Evolutionary conservation across 2,797 vertebrate species (phyloP).

Genomic region (Alcedo quadribrachys): DNA sequence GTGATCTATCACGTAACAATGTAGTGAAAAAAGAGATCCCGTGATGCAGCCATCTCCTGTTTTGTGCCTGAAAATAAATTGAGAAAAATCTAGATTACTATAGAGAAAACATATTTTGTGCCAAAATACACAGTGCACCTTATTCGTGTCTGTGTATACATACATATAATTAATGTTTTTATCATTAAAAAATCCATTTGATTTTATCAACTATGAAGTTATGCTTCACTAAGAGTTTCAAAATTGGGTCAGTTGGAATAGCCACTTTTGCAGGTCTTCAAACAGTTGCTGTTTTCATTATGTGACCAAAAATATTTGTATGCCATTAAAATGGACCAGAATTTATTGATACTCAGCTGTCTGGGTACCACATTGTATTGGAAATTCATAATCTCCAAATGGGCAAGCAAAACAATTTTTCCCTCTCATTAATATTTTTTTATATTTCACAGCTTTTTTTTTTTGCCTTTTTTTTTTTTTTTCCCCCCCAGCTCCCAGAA

Average conservation of each 20-base stretch:
- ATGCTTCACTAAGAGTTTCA: background rate
- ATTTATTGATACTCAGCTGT: background rate
- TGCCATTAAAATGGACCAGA: background rate
- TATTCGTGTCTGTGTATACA: background rate
- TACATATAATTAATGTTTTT: background rate
- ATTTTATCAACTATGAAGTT: background rate
- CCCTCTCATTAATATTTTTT: fast-evolving
- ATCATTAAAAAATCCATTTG: background rate
- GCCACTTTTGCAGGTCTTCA: background rate
- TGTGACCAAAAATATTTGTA: background rate
- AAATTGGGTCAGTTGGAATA: background rate
- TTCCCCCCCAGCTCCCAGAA: fast-evolving
- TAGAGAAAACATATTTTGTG: background rate
- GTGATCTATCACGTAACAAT: background rate
- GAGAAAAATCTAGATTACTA: background rate
- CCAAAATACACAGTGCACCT: background rate
- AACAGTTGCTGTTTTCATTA: constrained; percentile 4
- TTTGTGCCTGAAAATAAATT: background rate
- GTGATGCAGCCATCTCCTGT: background rate
- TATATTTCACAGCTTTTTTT: background rate
- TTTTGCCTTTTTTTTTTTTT: too few relatives aligned
- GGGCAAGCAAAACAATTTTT: background rate
- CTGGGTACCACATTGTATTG: background rate
- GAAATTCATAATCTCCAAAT: background rate
- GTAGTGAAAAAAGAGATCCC: background rate